Evolutionary conservation across 2,797 vertebrate genomes (phyloP).

Genomic region (Nyctibius grandis): DNA sequence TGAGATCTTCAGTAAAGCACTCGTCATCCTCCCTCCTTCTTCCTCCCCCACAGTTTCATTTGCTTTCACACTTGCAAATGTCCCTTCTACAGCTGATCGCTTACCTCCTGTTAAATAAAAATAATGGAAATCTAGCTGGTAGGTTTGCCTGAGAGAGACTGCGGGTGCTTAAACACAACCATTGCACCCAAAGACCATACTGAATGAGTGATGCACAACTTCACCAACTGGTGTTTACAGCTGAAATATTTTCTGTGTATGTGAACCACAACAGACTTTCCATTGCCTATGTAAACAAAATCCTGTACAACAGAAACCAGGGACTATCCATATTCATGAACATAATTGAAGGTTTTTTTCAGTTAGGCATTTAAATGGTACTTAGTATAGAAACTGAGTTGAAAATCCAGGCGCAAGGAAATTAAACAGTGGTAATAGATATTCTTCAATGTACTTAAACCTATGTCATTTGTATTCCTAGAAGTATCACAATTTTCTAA

Average conservation of each 20-base stretch:
- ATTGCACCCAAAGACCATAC: not conserved
- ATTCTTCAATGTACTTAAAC: not conserved
- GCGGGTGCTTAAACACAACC: not conserved
- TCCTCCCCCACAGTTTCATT: slow-evolving; percentile 15
- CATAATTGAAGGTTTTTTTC: not conserved
- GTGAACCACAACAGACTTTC: slow-evolving; percentile 18
- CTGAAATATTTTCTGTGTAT: slow-evolving; percentile 13
- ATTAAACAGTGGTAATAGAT: not conserved
- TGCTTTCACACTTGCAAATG: slow-evolving; percentile 36
- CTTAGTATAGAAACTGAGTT: not conserved
- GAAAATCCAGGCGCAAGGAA: not conserved
- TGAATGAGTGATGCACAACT: not conserved
- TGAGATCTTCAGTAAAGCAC: not conserved
- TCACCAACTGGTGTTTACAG: slow-evolving; percentile 39
- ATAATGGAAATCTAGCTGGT: not conserved
- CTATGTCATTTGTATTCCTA: slow-evolving; percentile 18
- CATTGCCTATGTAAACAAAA: slow-evolving; percentile 11
- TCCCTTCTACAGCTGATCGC: slow-evolving; percentile 12
- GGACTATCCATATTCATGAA: not conserved
- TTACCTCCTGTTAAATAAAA: slow-evolving; percentile 31
- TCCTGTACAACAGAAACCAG: not conserved
- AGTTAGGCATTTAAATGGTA: not conserved
- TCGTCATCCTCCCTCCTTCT: not conserved
- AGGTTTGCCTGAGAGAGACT: not conserved
- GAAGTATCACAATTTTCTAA: slow-evolving; percentile 39